phyloP scores from a whole-genome alignment of 2,797 vertebrate genomes.

The Nasua narica region DNA sequence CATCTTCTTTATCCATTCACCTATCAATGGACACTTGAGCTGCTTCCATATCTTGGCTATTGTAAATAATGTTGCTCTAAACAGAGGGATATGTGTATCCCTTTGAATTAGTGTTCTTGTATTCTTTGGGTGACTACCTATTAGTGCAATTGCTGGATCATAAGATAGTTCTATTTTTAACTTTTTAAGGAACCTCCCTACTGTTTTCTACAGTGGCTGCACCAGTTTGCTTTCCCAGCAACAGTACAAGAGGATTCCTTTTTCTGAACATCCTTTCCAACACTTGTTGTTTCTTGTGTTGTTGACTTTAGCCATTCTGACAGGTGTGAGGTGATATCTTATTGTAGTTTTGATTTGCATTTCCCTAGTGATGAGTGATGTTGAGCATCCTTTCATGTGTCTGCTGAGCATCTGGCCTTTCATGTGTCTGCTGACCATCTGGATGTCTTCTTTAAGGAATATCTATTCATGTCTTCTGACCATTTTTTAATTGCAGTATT shows the following conservation, averaged over 20 bases:
- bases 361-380: neutral
- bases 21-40: neutral
- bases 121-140: neutral
- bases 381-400: neutral
- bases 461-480: neutral
- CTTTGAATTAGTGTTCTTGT: neutral
- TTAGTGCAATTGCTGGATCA: neutral
- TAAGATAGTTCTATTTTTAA: neutral
- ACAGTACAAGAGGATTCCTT: neutral
- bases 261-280: neutral
- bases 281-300: neutral
- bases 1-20: neutral
- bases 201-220: neutral
- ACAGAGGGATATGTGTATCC: neutral
- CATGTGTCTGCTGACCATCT: neutral
- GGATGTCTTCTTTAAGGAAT: neutral
- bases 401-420: neutral
- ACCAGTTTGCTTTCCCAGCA: neutral
- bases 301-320: neutral
- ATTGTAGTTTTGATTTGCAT: neutral
- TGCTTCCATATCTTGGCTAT: neutral
- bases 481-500: neutral
- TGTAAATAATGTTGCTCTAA: neutral
- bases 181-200: neutral
- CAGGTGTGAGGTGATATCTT: neutral